Evolutionary conservation across 2,113 vertebrate genomes (phyloP).

Genomic region (Chaetura pelagica): DNA sequence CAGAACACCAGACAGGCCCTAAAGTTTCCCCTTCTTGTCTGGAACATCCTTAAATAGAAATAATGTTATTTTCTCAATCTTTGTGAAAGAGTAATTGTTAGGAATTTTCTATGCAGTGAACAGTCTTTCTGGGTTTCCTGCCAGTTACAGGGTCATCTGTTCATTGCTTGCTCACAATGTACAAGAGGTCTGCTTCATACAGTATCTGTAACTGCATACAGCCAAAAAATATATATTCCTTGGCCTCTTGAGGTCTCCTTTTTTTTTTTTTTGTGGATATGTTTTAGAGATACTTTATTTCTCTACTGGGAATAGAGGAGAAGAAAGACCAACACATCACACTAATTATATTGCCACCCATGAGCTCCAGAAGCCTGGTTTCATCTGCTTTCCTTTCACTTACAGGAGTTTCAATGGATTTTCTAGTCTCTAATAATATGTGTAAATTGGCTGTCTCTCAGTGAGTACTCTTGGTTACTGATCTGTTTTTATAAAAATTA

Average conservation of each 20-base stretch:
- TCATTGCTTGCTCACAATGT: neutral
- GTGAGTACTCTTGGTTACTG: neutral
- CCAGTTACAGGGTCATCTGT: neutral
- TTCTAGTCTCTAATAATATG: neutral
- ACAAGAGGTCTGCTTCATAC: neutral
- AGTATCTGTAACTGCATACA: neutral
- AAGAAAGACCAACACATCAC: neutral
- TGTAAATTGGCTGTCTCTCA: neutral
- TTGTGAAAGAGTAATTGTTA: neutral
- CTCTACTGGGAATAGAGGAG: neutral
- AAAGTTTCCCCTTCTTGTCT: neutral
- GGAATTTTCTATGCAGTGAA: neutral
- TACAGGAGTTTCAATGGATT: neutral
- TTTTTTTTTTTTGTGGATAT: neutral
- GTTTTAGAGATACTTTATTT: neutral
- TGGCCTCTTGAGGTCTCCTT: neutral
- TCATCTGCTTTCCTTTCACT: neutral
- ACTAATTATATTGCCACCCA: neutral
- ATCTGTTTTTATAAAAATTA: neutral
- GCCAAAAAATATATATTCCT: neutral
- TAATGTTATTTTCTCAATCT: fast-evolving
- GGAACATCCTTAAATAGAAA: neutral
- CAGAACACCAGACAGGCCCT: neutral
- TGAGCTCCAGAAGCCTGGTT: neutral
- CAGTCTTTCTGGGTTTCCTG: neutral